Evolutionary conservation across 2,113 vertebrate species (phyloP), one percentile per base, ranked within the genome.

Genomic region (Eretmochelys imbricata): DNA sequence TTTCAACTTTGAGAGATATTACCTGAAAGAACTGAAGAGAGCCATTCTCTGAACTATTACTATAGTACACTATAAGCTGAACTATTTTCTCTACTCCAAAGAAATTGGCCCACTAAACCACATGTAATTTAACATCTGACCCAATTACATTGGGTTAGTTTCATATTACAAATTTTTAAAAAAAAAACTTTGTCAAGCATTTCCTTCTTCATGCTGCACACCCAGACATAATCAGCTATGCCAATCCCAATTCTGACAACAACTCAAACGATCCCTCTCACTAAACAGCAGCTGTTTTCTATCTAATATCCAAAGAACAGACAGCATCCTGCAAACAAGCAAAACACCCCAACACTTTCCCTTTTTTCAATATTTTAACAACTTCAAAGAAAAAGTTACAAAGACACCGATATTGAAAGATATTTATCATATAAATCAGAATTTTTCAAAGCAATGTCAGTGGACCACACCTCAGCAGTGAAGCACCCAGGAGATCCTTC

Each of bases 211-310:
- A 35, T 84, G 62, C 95, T 85, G 85, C 83, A 95, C 91, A 88
- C 90, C 94, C 95, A 88, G 89, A 90, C n/a, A 93, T 46, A 91
- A 95, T 94, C 1, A 83, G 46, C 50, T 92, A 53, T 14, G 94
- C 75, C 93, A 94, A 35, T 89, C 91, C 90, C 95, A 94, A 95
- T 94, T 97, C 78, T 96, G 93, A 94, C 90, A 94, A 87, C 85
- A 91, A 91, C 88, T 95, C 93, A 65, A 96, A 94, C 79, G 59
- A 94, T 95, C 50, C 38, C 38, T 96, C 75, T 89, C 65, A 27
- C 65, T 25, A 75, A 69, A 84, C 17, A 95, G 80, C 95, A 97
- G 94, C 93, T 96, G 94, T 29, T 95, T 95, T 75, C 93, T 86
- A 62, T 86, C 62, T 89, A 86, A 38, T 50, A 89, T 82, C 85